These are phyloP conservation scores for Grus americana DNA, from an alignment of 2,113 vertebrate species.

Conservation along the genomic window DNA sequence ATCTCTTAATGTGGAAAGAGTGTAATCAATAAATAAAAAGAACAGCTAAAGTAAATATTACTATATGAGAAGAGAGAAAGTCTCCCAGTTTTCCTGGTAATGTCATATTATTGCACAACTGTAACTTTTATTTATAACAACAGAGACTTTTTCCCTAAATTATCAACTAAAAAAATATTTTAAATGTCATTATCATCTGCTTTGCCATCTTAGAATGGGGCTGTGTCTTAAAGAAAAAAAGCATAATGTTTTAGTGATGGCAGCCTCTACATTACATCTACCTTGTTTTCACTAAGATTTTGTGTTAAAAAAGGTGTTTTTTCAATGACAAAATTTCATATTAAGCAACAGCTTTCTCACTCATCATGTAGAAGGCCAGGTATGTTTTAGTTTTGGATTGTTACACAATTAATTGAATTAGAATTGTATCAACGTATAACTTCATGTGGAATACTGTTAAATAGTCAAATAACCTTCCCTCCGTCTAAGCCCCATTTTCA, in stretches of 20 bases:
- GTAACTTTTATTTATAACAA: not conserved
- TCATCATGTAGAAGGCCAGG: not conserved
- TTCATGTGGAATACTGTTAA: not conserved
- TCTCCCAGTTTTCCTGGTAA: not conserved
- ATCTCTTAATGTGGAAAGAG: not conserved
- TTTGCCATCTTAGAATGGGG: not conserved
- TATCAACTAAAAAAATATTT: not conserved
- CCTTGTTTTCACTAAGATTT: not conserved
- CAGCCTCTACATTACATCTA: not conserved
- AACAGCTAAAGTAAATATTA: not conserved
- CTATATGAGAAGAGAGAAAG: not conserved
- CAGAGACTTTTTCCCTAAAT: not conserved
- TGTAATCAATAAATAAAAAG: not conserved
- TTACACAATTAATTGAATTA: not conserved
- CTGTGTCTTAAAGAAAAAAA: not conserved
- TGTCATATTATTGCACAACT: not conserved
- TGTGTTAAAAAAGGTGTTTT: not conserved
- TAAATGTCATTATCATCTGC: not conserved
- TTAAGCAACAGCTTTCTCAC: not conserved
- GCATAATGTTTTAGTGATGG: not conserved
- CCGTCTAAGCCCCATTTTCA: not conserved
- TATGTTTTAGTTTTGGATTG: not conserved
- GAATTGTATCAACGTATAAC: not conserved
- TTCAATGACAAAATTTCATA: not conserved
- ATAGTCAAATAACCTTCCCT: not conserved